These are phyloP conservation scores for Drosophila buzzatii DNA, from an alignment of 2,888 invertebrate species.

Conservation along the genomic window DNA sequence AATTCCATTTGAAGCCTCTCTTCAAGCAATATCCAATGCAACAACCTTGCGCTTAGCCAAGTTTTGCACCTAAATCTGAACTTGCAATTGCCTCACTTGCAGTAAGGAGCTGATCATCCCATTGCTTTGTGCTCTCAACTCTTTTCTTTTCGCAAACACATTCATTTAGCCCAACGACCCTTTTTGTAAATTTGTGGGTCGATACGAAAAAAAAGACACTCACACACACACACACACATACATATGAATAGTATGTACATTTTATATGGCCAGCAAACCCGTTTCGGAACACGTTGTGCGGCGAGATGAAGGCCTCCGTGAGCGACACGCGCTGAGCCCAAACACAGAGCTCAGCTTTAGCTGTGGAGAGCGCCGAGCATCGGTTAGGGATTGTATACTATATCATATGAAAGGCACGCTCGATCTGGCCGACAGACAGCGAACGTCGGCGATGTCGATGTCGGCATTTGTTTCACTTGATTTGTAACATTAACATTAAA, in stretches of 20 bases:
- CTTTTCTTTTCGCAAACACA: background rate
- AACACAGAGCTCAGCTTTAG: constrained; percentile 28
- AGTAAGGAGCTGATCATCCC: background rate
- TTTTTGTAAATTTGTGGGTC: constrained; percentile 29
- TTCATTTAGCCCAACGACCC: constrained; percentile 24
- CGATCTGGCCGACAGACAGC: constrained; percentile 56
- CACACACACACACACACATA: background rate
- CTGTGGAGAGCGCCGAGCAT: background rate
- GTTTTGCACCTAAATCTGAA: background rate
- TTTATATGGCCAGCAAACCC: constrained; percentile 64
- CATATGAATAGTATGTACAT: constrained; percentile 45
- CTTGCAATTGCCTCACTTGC: background rate
- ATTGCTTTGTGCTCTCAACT: background rate
- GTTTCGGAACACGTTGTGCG: constrained; percentile 75
- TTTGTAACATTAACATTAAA: constrained; percentile 76
- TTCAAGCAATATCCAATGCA: background rate
- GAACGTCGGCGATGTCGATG: constrained; percentile 38
- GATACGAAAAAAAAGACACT: constrained; percentile 24
- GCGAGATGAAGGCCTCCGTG: constrained; percentile 74
- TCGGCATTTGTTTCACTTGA: constrained; percentile 76
- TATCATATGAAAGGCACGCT: constrained; percentile 75
- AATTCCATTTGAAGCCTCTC: background rate
- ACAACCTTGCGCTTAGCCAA: background rate
- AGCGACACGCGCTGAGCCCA: constrained; percentile 69
- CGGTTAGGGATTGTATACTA: constrained; percentile 51